These are phyloP conservation scores for Diorhabda sublineata DNA, from an alignment of 1,140 invertebrate species.

Conservation along the genomic window DNA sequence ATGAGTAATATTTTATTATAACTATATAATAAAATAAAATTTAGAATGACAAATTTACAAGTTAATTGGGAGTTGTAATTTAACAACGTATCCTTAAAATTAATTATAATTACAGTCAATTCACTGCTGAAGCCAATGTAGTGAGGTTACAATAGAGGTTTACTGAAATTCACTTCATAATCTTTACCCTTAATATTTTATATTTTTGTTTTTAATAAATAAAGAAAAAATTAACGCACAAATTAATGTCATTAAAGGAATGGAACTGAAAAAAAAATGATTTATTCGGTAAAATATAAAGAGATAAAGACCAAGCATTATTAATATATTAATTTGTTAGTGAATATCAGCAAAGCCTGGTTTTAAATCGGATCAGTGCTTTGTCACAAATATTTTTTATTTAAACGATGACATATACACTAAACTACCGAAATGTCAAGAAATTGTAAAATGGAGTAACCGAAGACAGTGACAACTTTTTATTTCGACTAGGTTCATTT, in stretches of 20 bases:
- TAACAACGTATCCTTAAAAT: background rate
- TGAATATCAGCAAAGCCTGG: slow-evolving; percentile 7
- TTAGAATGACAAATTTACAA: background rate
- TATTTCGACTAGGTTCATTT: too few species aligned
- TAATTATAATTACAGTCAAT: slow-evolving; percentile 1
- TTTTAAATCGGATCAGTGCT: background rate
- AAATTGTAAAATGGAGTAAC: too few species aligned
- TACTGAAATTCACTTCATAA: background rate
- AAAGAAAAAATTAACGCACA: too few species aligned
- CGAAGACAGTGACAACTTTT: too few species aligned
- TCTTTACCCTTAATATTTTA: too few species aligned
- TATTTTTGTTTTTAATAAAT: too few species aligned
- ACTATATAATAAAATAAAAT: slow-evolving; percentile 1
- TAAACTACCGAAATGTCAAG: too few species aligned
- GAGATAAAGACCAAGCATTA: background rate
- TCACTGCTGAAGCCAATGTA: background rate
- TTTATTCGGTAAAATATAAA: too few species aligned
- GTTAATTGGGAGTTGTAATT: background rate
- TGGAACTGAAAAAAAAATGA: too few species aligned
- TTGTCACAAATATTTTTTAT: background rate
- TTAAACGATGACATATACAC: too few species aligned
- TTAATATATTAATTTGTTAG: background rate
- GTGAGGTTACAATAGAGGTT: slow-evolving; percentile 3
- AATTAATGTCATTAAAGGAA: too few species aligned
- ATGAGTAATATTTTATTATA: background rate